These are phyloP conservation scores for Ptychadena robeensis DNA, from an alignment of 2,797 vertebrate genomes.

Conservation along the genomic window DNA sequence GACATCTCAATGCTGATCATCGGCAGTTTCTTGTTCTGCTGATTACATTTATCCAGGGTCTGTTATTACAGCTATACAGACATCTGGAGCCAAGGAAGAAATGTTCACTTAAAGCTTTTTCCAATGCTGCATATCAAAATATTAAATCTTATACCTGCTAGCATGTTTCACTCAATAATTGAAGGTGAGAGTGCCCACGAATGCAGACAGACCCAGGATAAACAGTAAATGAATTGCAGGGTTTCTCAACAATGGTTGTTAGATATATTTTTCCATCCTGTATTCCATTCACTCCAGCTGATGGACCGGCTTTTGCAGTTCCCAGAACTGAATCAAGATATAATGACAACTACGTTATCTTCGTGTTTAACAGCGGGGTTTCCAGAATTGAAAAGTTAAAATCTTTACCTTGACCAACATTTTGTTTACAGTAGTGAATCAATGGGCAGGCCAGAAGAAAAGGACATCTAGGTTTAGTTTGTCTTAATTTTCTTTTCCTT, in stretches of 20 bases:
- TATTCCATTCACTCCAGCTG: neutral
- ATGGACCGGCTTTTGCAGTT: neutral
- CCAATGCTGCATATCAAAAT: constrained; percentile 42
- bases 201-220: neutral
- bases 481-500: too few relatives aligned
- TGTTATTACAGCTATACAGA: constrained; percentile 52
- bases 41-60: constrained; percentile 58
- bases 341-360: neutral
- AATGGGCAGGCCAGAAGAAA: too few relatives aligned
- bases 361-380: neutral
- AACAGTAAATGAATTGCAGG: neutral
- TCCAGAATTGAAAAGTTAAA: neutral
- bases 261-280: neutral
- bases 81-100: constrained; percentile 26
- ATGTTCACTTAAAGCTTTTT: constrained; percentile 34
- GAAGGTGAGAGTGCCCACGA: neutral
- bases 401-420: neutral
- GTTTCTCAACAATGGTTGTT: neutral
- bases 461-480: too few relatives aligned
- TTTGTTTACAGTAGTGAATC: neutral
- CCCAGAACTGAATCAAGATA: neutral
- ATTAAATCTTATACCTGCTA: constrained; percentile 17
- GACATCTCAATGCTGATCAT: constrained; percentile 55
- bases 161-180: constrained; percentile 20
- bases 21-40: constrained; percentile 58